phyloP scores from a whole-genome alignment of 2,888 invertebrate genomes.

The Tipula vernalis region DNA sequence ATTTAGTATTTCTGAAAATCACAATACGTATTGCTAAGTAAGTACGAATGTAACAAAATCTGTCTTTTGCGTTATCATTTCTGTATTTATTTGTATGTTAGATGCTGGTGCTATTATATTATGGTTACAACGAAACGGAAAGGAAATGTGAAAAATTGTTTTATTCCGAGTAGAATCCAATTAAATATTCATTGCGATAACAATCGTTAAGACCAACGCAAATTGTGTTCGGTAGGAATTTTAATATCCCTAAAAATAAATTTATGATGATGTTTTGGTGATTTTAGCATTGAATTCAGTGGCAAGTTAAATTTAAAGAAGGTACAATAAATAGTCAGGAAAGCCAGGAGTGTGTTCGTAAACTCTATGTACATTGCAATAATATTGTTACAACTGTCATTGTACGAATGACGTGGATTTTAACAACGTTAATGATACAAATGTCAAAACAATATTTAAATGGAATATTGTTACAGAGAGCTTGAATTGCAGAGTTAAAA shows the following conservation, averaged over 20 bases:
- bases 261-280: neutral
- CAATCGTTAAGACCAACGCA: neutral
- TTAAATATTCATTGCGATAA: neutral
- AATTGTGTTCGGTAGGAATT: neutral
- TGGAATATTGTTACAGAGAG: no score
- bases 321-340: no score
- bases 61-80: neutral
- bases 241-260: neutral
- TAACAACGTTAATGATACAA: no score
- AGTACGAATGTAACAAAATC: neutral
- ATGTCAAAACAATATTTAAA: no score
- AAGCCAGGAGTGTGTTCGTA: no score
- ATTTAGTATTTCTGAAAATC: neutral
- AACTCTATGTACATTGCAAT: no score
- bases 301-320: no score
- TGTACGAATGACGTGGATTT: no score
- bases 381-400: no score
- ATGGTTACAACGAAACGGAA: neutral
- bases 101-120: neutral
- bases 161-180: neutral
- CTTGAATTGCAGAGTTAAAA: no score
- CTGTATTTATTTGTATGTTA: neutral
- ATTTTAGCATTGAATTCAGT: no score
- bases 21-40: neutral
- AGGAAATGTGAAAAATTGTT: neutral